Base-by-base conservation (phyloP, 1,140 invertebrate species). In the Drosophila asahinai region DNA sequence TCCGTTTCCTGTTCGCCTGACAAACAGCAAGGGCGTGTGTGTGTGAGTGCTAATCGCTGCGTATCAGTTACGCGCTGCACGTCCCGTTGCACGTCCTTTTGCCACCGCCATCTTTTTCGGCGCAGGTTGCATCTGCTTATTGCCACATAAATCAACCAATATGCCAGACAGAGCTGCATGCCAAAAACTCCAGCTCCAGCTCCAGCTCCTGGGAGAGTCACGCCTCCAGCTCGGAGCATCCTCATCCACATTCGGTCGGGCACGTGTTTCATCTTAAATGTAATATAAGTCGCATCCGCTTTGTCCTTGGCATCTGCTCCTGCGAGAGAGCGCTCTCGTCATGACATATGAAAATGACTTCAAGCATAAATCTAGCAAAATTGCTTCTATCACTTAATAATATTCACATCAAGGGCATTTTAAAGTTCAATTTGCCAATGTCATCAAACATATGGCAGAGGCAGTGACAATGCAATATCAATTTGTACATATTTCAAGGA, bases 141-240 rank as follows among this genome's bases (percentile, higher is more conserved):
- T 90, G 86, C 86, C 86, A 86, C 81, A 90, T 89, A 89, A 89
- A 89, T 89, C 86, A 84, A 52, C 68, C 81, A 90, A 90, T 84
- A 84, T 89, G 81, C 86, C 77, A 81, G 70, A 79, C 77, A 64
- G 68, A 75, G 75, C 54, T 61, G 71, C 38, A 61, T 61, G 45
- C 71, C 68, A 73, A 70, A 77, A 77, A 77, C 58, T 61, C 27
- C 36, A 40, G 38, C 57, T 68, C 12, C 22, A 77, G 67, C 58
- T 61, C 27, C 36, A 40, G 38, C 57, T 68, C 12, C 40, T 9
- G 27, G 15, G 54, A 43, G 62, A 63, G 63, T 63, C 63, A 45
- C 58, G 63, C 57, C 38, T 45, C 15, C 11, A 11, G 27, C 38
- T n/a, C 27, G 19, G 19, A 33, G 63, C 40, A 65, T 22, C 17